phyloP scores from a whole-genome alignment of 2,797 vertebrate species.

The Ctenosaura bakeri region DNA sequence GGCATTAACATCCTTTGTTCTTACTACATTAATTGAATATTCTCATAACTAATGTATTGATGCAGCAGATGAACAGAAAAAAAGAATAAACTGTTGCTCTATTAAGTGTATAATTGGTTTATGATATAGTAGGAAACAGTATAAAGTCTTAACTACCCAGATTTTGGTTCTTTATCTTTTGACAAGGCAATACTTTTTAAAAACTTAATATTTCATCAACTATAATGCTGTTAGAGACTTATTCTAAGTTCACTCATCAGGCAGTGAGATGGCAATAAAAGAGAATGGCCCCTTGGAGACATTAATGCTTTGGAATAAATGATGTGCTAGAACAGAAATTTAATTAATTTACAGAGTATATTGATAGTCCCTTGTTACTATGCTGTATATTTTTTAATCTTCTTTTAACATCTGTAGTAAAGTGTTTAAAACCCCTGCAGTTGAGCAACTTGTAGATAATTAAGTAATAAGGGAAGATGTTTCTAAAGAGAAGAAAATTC shows the following conservation, averaged over 20 bases:
- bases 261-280: conserved; percentile 97
- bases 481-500: conserved; percentile 80
- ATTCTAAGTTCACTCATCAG: conserved; percentile 98
- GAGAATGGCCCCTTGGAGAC: conserved; percentile 97
- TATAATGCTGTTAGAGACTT: conserved; percentile 97
- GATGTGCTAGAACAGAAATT: conserved; percentile 98
- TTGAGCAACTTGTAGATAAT: conserved; percentile 88
- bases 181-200: conserved; percentile 81
- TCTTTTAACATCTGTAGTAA: conserved; percentile 96
- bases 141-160: conserved; percentile 52
- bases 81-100: conserved; percentile 12
- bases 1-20: conserved; percentile 47
- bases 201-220: conserved; percentile 96
- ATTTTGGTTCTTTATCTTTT: conserved; percentile 75
- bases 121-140: conserved; percentile 41
- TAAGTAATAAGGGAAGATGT: conserved; percentile 85
- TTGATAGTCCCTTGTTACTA: conserved; percentile 99
- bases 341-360: conserved; percentile 99
- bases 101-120: conserved; percentile 5
- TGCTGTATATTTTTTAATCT: conserved; percentile 97
- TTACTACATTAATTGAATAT: not conserved
- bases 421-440: conserved; percentile 86
- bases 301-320: conserved; percentile 96
- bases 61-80: conserved; percentile 26
- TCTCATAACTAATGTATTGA: not conserved